Conservation (phyloP, 2,797 vertebrate species). For the Oophaga sylvatica region DNA sequence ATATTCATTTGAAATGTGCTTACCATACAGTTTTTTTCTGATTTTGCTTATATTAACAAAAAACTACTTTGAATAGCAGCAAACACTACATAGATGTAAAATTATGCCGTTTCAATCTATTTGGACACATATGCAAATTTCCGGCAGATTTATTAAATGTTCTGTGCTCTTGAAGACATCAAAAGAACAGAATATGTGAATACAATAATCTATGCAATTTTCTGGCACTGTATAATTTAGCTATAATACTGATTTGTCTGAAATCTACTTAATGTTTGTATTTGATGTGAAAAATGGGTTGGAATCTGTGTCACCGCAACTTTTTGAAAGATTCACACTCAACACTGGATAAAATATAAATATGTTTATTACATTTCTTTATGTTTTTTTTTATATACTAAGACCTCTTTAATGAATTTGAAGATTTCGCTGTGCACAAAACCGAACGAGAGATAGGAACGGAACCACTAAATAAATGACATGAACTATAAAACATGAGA, state of each 20-base stretch:
- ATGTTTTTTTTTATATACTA: neutral
- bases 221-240: slow-evolving; percentile 24
- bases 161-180: slow-evolving; percentile 21
- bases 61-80: neutral
- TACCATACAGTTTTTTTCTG: neutral
- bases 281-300: slow-evolving; percentile 10
- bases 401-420: neutral
- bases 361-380: neutral
- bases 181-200: slow-evolving; percentile 37
- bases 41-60: neutral
- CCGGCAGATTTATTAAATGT: slow-evolving; percentile 14
- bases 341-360: neutral
- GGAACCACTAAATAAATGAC: no score
- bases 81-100: neutral
- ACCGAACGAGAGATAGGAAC: no score
- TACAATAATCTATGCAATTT: slow-evolving; percentile 32
- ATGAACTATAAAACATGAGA: no score
- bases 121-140: slow-evolving; percentile 62
- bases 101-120: slow-evolving; percentile 16
- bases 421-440: no score
- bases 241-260: slow-evolving; percentile 22
- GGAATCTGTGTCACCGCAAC: neutral
- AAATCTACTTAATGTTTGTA: slow-evolving; percentile 27
- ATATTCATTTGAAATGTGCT: neutral
- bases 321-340: neutral